phyloP scores from a whole-genome alignment of 2,888 invertebrate species.

The Salticus scenicus region DNA sequence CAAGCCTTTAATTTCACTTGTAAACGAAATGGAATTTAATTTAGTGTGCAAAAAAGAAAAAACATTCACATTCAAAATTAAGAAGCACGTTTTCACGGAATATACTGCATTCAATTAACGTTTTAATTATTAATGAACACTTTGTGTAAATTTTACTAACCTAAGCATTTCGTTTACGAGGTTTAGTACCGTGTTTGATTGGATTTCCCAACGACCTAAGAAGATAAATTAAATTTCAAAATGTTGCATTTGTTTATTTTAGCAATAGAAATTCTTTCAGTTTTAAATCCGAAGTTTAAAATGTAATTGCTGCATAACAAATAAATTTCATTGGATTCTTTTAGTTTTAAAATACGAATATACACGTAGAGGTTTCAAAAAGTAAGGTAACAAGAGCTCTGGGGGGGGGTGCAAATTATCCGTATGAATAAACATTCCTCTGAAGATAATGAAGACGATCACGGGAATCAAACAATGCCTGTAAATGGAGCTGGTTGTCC shows the following conservation, averaged over 20 bases:
- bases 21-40: too few species aligned
- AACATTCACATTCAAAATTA: neutral
- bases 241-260: conserved; percentile 34
- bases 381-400: too few species aligned
- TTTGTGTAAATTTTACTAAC: conserved; percentile 65
- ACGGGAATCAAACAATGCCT: too few species aligned
- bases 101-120: neutral
- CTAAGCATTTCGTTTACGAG: conserved; percentile 8
- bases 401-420: too few species aligned
- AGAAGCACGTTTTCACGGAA: neutral
- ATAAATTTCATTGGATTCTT: too few species aligned
- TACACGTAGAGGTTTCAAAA: too few species aligned
- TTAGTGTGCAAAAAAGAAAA: too few species aligned
- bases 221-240: conserved; percentile 50
- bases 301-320: conserved; percentile 45
- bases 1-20: too few species aligned
- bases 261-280: conserved; percentile 46
- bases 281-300: conserved; percentile 49
- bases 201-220: neutral
- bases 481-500: too few species aligned
- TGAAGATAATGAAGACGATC: too few species aligned
- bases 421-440: too few species aligned
- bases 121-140: conserved; percentile 55
- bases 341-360: too few species aligned
- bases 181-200: neutral